Evolutionary conservation across 2,113 vertebrate genomes (phyloP).

Genomic region (Cinclus mexicanus): DNA sequence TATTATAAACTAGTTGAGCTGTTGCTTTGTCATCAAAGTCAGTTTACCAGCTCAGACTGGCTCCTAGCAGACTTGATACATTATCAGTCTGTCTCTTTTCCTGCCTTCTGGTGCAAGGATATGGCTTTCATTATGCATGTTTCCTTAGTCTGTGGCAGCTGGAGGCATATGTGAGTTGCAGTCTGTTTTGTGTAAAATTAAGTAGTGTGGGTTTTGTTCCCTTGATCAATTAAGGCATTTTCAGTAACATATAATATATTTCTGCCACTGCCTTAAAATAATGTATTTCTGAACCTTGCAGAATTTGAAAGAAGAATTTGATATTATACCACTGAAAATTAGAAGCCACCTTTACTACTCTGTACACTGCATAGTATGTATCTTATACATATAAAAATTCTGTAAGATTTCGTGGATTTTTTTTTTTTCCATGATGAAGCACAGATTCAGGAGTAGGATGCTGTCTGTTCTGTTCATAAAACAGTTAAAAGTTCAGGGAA

Average conservation of each 20-base stretch:
- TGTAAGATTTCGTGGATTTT: not conserved
- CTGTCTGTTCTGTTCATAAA: not conserved
- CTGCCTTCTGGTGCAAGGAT: conserved; percentile 18
- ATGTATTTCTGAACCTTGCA: not conserved
- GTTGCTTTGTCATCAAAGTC: not conserved
- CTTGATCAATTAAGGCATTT: conserved; percentile 1
- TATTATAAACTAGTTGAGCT: not conserved
- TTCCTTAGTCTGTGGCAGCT: conserved; percentile 32
- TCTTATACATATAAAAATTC: not conserved
- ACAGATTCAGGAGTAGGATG: not conserved
- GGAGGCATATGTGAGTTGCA: not conserved
- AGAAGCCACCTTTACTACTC: not conserved
- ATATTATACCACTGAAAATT: not conserved
- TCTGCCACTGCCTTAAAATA: not conserved
- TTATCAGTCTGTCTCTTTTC: conserved; percentile 42
- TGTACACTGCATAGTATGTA: not conserved
- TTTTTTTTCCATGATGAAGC: not conserved
- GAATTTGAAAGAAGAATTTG: not conserved
- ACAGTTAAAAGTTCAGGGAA: not conserved
- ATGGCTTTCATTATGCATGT: conserved; percentile 23
- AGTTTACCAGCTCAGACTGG: not conserved
- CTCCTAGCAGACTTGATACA: not conserved
- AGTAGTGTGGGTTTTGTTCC: not conserved
- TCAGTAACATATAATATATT: not conserved
- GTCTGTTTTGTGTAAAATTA: conserved; percentile 40